Conservation (phyloP, 2,888 invertebrate genomes). For the Podabrus alpinus region DNA sequence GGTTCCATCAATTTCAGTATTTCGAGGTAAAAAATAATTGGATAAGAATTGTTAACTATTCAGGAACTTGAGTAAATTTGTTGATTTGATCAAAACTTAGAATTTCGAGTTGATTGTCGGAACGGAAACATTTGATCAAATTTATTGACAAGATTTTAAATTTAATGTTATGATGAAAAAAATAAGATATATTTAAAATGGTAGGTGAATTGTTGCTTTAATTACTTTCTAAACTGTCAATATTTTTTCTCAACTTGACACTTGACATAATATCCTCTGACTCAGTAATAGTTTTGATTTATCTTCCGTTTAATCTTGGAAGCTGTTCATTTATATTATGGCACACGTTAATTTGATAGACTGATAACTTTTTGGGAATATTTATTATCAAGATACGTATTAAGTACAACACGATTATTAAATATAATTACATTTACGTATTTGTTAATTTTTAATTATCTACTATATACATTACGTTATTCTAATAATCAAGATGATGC, state of each 20-base stretch:
- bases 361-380: not conserved
- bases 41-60: not conserved
- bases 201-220: too few relatives aligned
- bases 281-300: not conserved
- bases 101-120: not conserved
- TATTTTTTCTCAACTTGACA: not conserved
- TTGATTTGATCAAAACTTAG: too few relatives aligned
- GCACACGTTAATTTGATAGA: not conserved
- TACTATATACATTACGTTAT: slow-evolving; percentile 2
- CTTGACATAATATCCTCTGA: not conserved
- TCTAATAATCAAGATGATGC: slow-evolving; percentile 30
- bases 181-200: too few relatives aligned
- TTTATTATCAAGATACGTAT: not conserved
- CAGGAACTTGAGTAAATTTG: too few relatives aligned
- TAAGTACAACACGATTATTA: not conserved
- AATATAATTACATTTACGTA: slow-evolving; percentile 2
- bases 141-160: too few relatives aligned
- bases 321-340: not conserved
- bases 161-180: not conserved
- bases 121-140: too few relatives aligned
- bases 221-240: not conserved
- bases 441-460: not conserved
- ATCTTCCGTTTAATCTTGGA: not conserved
- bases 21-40: not conserved
- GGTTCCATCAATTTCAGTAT: not conserved